A percentile compares a stretch with the other conserved stretches of the same genome.
Evolutionary conservation across 2,113 vertebrate genomes (phyloP).

Genomic region (Pelvicachromis taeniatus): DNA sequence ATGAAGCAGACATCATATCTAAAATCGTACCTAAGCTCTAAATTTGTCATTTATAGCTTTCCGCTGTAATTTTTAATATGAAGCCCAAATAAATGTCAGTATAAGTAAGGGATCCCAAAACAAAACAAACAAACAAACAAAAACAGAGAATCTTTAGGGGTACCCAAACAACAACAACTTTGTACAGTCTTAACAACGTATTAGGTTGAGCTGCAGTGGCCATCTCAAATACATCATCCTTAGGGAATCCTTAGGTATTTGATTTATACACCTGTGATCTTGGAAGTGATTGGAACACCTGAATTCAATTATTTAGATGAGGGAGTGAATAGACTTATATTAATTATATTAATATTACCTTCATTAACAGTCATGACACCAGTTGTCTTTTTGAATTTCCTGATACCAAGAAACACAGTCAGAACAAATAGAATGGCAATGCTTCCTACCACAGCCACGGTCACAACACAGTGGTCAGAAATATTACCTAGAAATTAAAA

Average conservation of each 20-base stretch:
- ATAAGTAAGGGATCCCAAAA: not conserved
- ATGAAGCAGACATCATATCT: accelerated
- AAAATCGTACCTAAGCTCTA: not conserved
- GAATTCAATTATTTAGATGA: not conserved
- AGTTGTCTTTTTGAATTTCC: not conserved
- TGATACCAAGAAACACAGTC: not conserved
- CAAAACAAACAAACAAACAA: not conserved
- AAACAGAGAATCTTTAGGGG: accelerated
- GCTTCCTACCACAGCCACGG: not conserved
- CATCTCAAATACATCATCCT: not conserved
- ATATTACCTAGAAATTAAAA: not conserved
- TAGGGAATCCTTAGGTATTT: not conserved
- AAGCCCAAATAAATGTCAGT: not conserved
- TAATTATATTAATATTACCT: not conserved
- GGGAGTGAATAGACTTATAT: not conserved
- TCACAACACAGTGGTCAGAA: not conserved
- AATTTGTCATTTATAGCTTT: not conserved
- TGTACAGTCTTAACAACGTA: not conserved
- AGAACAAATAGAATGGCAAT: not conserved
- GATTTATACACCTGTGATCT: not conserved
- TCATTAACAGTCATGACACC: not conserved
- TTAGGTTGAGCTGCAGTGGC: not conserved
- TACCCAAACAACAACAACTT: not conserved
- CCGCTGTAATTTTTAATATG: not conserved
- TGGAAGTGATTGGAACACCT: not conserved